Evolutionary conservation across 2,888 invertebrate species (phyloP).

Genomic region (Boloria selene): DNA sequence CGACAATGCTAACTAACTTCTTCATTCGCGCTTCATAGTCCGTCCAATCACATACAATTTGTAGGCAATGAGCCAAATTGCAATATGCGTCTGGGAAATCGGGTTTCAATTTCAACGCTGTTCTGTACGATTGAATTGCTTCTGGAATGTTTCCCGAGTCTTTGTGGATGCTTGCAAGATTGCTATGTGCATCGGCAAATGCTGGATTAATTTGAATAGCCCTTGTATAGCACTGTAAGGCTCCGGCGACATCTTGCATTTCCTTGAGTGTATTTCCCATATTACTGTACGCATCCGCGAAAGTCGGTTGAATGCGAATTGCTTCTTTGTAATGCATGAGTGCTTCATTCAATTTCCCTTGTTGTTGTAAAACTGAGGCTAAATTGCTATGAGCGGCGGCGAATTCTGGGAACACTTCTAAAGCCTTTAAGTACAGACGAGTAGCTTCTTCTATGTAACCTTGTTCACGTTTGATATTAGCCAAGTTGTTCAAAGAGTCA

Average conservation of each 20-base stretch:
- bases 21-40: slow-evolving; percentile 99
- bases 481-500: slow-evolving; percentile 98
- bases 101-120: slow-evolving; percentile 97
- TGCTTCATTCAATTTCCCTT: slow-evolving; percentile 97
- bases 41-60: slow-evolving; percentile 99
- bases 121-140: slow-evolving; percentile 98
- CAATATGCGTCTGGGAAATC: slow-evolving; percentile 99
- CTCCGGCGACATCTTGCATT: slow-evolving; percentile 98
- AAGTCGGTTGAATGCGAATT: slow-evolving; percentile 98
- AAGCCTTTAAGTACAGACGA: slow-evolving; percentile 94
- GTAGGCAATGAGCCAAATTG: slow-evolving; percentile 98
- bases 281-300: slow-evolving; percentile 99
- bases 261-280: slow-evolving; percentile 99
- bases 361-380: slow-evolving; percentile 98
- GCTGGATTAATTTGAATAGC: slow-evolving; percentile 99
- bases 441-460: slow-evolving; percentile 99
- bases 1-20: slow-evolving; percentile 97
- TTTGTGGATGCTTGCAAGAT: slow-evolving; percentile 99
- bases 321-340: slow-evolving; percentile 99
- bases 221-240: slow-evolving; percentile 97
- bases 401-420: slow-evolving; percentile 98
- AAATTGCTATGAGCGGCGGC: slow-evolving; percentile 99
- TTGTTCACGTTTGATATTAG: slow-evolving; percentile 99
- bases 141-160: slow-evolving; percentile 99
- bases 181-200: slow-evolving; percentile 99